Evolutionary conservation across 2,113 vertebrate genomes (phyloP), one percentile per base, ranked within the genome.

Genomic region (Nyctibius bracteatus): DNA sequence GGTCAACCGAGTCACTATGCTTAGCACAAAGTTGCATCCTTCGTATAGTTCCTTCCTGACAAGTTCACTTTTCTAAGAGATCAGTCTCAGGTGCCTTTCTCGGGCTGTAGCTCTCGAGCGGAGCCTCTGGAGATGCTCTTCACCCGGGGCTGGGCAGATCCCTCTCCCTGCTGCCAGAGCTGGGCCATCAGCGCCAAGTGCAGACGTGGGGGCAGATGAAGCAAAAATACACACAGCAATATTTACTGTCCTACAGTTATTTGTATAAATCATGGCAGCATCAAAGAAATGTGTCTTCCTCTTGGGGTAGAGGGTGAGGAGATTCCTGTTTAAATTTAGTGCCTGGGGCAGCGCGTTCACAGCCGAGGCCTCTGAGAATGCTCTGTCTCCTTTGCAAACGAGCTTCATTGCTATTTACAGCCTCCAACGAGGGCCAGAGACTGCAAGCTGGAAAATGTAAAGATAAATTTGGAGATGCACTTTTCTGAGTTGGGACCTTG

Each of bases 301-400:
- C 75, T 77, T 80, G 54, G 79, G 61, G 39, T 18, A 28, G 79
- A 86, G 67, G 46, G 58, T 54, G 79, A 58, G 70, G 82, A 81
- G 82, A 93, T 66, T 85, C 41, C 58, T 85, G 70, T 61, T 95
- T 91, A 94, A 94, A 91, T 97, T 80, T 94, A 88, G 90, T 93
- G 87, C 51, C 87, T 35, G 49, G 80, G 89, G 93, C 92, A 90
- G 49, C 8, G 28, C 0, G 0, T 75, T 94, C 35, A 8, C 58
- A 94, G 82, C 41, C 8, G 5, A 88, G 79, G 77, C 86, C 82
- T 92, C 90, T 86, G 75, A 90, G 90, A 93, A 94, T 92, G 81
- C 81, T 87, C 81, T 83, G 71, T 77, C 92, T 95, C 62, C 67
- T 77, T 88, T 7, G 5, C 52, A 80, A 94, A 72, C 0, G 6